phyloP scores from a whole-genome alignment of 2,888 invertebrate genomes.

The Cheilosia vernalis region DNA sequence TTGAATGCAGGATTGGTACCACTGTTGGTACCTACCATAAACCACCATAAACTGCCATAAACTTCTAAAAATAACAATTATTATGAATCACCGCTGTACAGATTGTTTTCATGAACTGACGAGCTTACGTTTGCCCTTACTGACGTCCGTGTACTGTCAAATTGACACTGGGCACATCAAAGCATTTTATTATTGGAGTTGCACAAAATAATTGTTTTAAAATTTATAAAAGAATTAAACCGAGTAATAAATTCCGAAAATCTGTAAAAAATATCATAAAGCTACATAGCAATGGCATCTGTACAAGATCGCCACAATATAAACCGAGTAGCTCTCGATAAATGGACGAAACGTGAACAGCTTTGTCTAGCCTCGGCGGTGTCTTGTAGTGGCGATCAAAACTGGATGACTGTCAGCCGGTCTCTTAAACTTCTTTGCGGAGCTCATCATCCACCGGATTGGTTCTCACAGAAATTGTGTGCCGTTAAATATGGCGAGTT shows the following conservation, averaged over 20 bases:
- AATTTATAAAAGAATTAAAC: too few species aligned
- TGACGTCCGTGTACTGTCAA: too few species aligned
- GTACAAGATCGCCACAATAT: constrained; percentile 81
- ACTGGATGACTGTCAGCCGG: constrained; percentile 95
- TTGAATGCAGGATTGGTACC: too few species aligned
- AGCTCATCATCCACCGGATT: constrained; percentile 86
- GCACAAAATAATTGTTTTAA: too few species aligned
- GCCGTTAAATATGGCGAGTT: constrained; percentile 94
- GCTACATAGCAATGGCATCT: constrained; percentile 76
- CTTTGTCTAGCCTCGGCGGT: constrained; percentile 94
- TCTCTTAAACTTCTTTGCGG: constrained; percentile 90
- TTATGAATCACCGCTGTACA: background rate
- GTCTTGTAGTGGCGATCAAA: constrained; percentile 92
- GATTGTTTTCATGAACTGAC: too few species aligned
- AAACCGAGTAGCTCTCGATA: constrained; percentile 90
- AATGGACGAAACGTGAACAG: constrained; percentile 94
- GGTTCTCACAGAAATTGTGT: constrained; percentile 96
- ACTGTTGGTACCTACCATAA: too few species aligned
- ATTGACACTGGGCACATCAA: too few species aligned
- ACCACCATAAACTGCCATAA: too few species aligned
- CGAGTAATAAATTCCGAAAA: background rate
- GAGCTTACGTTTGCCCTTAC: too few species aligned
- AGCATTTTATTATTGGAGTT: too few species aligned
- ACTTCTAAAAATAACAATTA: too few species aligned
- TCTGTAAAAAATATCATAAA: background rate